Conservation (phyloP, 2,113 vertebrate species). For the Hippocampus guttulatus region DNA sequence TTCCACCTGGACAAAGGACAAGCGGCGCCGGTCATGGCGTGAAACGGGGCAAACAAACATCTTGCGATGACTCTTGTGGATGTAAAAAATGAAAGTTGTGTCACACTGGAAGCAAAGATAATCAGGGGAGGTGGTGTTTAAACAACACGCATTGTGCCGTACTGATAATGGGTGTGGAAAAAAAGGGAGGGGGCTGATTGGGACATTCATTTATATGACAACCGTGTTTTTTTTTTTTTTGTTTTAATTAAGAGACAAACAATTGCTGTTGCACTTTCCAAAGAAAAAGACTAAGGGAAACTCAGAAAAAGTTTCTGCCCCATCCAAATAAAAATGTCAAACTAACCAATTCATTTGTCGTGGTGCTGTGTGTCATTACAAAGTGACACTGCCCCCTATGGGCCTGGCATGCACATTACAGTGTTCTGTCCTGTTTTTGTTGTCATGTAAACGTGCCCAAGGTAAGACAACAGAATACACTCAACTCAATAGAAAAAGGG, state of each 20-base stretch:
- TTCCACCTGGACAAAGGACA: slow-evolving; percentile 83
- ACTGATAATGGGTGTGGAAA: too few species aligned
- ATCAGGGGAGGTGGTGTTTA: not conserved
- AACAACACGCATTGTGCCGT: not conserved
- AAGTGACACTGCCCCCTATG: not conserved
- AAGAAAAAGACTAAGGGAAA: too few species aligned
- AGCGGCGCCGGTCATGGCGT: slow-evolving; percentile 37
- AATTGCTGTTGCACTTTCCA: too few species aligned
- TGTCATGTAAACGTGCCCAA: not conserved
- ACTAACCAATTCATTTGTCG: too few species aligned
- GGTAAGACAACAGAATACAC: not conserved
- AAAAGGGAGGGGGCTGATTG: not conserved
- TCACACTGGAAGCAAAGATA: not conserved
- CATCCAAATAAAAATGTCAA: too few species aligned
- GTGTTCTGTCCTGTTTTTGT: not conserved
- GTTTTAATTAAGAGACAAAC: too few species aligned
- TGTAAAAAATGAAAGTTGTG: not conserved
- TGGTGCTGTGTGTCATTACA: not conserved
- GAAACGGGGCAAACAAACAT: slow-evolving; percentile 40
- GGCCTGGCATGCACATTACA: slow-evolving; percentile 5
- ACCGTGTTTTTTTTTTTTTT: not conserved
- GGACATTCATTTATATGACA: not conserved
- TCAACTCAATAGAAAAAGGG: not conserved
- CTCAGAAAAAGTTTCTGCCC: too few species aligned
- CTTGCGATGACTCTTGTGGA: not conserved